A percentile compares a stretch with the other conserved stretches of the same genome.
These are phyloP conservation scores for Ormia ochracea DNA, from an alignment of 2,888 invertebrate genomes.

Conservation along the genomic window DNA sequence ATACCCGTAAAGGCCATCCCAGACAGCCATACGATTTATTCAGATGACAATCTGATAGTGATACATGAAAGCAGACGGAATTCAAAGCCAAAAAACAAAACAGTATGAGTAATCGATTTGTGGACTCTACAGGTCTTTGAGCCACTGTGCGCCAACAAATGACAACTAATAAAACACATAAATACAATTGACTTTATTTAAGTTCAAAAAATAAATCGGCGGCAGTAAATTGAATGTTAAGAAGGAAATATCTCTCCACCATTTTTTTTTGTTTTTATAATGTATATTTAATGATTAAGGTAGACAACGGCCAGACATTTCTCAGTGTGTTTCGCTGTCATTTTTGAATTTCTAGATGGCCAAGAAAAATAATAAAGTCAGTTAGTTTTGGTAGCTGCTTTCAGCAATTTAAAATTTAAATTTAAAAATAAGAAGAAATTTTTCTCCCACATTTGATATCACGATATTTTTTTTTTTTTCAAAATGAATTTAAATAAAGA, in stretches of 20 bases:
- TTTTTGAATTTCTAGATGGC: neutral
- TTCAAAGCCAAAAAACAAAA: no score
- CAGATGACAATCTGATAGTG: no score
- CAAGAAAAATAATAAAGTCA: neutral
- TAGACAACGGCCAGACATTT: slow-evolving; percentile 61
- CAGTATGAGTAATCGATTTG: no score
- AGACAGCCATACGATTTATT: no score
- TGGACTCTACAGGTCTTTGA: neutral
- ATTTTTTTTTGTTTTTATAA: neutral
- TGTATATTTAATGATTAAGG: slow-evolving; percentile 47
- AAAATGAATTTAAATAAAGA: slow-evolving; percentile 16
- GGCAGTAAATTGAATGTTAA: slow-evolving; percentile 36
- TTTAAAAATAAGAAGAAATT: slow-evolving; percentile 46
- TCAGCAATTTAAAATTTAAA: slow-evolving; percentile 43
- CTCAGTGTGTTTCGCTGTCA: slow-evolving; percentile 12
- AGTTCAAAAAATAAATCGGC: slow-evolving; percentile 35
- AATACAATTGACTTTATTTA: slow-evolving; percentile 24
- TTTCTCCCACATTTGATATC: slow-evolving; percentile 45
- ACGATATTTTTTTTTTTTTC: slow-evolving; percentile 50
- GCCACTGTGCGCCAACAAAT: slow-evolving; percentile 41
- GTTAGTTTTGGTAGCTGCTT: neutral
- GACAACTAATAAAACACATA: neutral
- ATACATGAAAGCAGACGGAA: no score
- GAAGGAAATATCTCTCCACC: slow-evolving; percentile 13
- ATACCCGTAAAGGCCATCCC: no score